Conservation (phyloP, 2,888 invertebrate species). For the Stenchaetothrips biformis region DNA sequence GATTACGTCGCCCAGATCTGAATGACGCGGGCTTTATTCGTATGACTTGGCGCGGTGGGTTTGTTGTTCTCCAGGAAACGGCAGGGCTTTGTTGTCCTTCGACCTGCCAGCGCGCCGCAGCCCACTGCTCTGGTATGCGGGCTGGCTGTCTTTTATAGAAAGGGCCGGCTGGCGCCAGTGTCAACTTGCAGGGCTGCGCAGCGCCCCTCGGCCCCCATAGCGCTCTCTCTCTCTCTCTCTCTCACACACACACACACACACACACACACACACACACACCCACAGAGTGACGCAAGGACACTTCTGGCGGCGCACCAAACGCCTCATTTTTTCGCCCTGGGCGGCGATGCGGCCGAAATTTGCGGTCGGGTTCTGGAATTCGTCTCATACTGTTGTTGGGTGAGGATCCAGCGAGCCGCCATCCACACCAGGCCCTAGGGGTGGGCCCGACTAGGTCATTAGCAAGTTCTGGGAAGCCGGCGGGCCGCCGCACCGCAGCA, state of each 20-base stretch:
- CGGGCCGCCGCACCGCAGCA: too few relatives aligned
- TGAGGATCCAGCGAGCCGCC: neutral
- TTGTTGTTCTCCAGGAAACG: neutral
- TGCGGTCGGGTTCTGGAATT: neutral
- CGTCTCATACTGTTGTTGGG: neutral
- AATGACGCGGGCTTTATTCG: neutral
- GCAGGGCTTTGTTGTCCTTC: neutral
- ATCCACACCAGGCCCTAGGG: neutral
- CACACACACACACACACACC: too few relatives aligned
- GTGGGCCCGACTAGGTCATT: neutral
- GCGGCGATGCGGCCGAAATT: too few relatives aligned
- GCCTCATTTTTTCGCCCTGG: too few relatives aligned
- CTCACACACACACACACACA: too few relatives aligned
- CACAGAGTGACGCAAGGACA: too few relatives aligned
- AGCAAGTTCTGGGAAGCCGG: neutral
- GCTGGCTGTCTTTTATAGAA: neutral
- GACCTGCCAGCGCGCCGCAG: too few relatives aligned
- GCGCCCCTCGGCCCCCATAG: too few relatives aligned
- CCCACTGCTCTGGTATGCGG: neutral
- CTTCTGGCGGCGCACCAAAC: too few relatives aligned
- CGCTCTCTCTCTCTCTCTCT: too few relatives aligned
- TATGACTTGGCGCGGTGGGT: neutral
- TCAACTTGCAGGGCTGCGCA: neutral
- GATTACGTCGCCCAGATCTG: neutral
- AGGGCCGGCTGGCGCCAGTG: neutral